Evolutionary conservation across 2,113 vertebrate species (phyloP), one percentile per base, ranked within the genome.

Genomic region (Megaleporinus macrocephalus): DNA sequence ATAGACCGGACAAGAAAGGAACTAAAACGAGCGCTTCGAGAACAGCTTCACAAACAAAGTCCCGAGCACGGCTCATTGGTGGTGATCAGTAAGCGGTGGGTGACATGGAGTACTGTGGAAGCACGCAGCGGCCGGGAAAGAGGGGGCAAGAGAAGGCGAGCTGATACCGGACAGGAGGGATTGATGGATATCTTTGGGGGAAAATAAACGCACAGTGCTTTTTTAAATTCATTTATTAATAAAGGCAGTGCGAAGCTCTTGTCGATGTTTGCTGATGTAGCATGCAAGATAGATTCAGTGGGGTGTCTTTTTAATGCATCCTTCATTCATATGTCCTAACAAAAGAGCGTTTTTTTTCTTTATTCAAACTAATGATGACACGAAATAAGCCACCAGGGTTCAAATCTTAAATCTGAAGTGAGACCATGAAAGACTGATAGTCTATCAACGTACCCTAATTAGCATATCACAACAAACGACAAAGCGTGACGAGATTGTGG

Each of bases 1-100:
- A 93, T 94, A 94, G 86, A 76, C 79, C 14, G 69, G 13, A 66
- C 27, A 89, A 89, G 89, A 91, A 83, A 76, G 89, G 87, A 87
- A 86, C 73, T 70, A 75, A 77, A 85, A 87, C 44, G 62, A 71
- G 59, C 69, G 2, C 57, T 76, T 82, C 49, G 47, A 82, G 33
- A 83, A 87, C 86, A 80, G 71, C 59, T 87, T 80, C 27, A 85
- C 66, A 85, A 85, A 87, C 76, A 83, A 51, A 72, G 30, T 73
- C 81, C 57, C 2, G 18, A 80, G 16, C 78, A 85, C 59, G 87
- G 75, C 78, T 84, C 85, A 87, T 85, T 88, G 69, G 81, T 80
- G 76, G 70, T 88, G 47, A 76, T 79, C 85, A 82, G 75, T 73
- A 71, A 85, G 51, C 83, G 77, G 76, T 79, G 79, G 83, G 77